Base-by-base conservation (phyloP, 1,140 invertebrate genomes). In the Eumeta japonica region DNA sequence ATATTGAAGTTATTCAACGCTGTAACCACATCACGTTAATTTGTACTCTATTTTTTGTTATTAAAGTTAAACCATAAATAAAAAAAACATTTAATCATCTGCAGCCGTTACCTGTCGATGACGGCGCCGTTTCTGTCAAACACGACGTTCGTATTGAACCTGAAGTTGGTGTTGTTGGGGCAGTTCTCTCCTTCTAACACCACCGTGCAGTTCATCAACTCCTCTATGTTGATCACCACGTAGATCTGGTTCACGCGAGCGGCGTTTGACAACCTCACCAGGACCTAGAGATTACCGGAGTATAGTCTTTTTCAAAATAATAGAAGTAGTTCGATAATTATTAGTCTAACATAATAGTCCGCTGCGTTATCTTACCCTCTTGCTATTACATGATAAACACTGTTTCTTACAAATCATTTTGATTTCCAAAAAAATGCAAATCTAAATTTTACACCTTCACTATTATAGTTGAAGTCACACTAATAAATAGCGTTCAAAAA, bases 101-200 rank as follows among this genome's bases (percentile, higher is more conserved):
- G n/a, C n/a, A n/a, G n/a, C n/a, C n/a, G n/a, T 44, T 45, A 74
- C 70, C 66, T 67, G 19, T 71, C 61, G 37, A 82, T 73, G n/a
- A 82, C 55, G n/a, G 52, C 51, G 13, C 79, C 79, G 14, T 53
- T 63, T 18, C 68, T 63, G 39, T 79, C 59, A 35, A 80, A 76
- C 1, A 84, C 88, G 0, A 92, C 78, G 50, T 90, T 84, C 0
- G 86, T 89, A 50, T 90, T 92, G 60, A 84, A 89, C 15, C 81
- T 70, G 34, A 63, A 67, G 3, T 37, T 36, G 24, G 60, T 63
- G 2, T 43, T 15, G 10, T 71, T 55, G 0, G 63, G 62, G 36
- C 73, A 76, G 3, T 51, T 39, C 1, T 68, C 64, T 0, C 46
- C 53, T 0, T 43, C 46, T 1, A 53, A 44, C 7, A 56, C 31